A percentile compares a stretch with the other conserved stretches of the same genome.
Conservation (phyloP, 2,888 invertebrate genomes). For the Torymus tubicola region DNA sequence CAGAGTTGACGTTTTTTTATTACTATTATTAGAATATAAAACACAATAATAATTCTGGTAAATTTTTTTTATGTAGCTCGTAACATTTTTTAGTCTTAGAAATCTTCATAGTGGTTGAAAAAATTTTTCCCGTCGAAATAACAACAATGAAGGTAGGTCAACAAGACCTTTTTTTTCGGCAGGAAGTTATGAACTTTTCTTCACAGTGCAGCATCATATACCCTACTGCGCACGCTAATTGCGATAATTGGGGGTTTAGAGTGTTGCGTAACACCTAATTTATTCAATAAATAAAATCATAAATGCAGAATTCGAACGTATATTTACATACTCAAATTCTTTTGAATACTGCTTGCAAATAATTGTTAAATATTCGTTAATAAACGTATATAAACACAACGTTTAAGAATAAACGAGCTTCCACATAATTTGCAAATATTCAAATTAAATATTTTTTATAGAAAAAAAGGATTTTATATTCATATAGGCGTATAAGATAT, state of each 20-base stretch:
- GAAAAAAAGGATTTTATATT: too few species aligned
- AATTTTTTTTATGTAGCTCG: too few species aligned
- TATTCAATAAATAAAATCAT: not conserved
- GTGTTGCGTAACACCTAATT: conserved; percentile 9
- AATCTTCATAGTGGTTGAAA: not conserved
- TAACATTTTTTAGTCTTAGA: not conserved
- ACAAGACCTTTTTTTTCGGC: conserved; percentile 25
- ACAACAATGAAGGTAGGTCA: conserved; percentile 39
- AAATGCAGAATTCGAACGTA: not conserved
- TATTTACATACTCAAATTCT: not conserved
- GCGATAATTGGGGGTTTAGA: conserved; percentile 22
- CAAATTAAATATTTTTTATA: too few species aligned
- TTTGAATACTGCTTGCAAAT: not conserved
- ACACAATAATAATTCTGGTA: too few species aligned
- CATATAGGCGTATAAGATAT: too few species aligned
- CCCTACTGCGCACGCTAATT: conserved; percentile 18
- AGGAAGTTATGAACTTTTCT: not conserved
- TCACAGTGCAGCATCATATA: not conserved
- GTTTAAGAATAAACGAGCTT: too few species aligned
- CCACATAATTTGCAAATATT: too few species aligned
- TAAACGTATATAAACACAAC: too few species aligned
- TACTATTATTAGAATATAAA: too few species aligned
- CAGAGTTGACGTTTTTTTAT: too few species aligned
- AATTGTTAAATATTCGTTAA: too few species aligned
- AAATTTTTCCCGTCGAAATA: conserved; percentile 15